Base-by-base conservation (phyloP, 37 sponge, comb jelly and placozoan species). In the Trichoplax adhaerens region DNA sequence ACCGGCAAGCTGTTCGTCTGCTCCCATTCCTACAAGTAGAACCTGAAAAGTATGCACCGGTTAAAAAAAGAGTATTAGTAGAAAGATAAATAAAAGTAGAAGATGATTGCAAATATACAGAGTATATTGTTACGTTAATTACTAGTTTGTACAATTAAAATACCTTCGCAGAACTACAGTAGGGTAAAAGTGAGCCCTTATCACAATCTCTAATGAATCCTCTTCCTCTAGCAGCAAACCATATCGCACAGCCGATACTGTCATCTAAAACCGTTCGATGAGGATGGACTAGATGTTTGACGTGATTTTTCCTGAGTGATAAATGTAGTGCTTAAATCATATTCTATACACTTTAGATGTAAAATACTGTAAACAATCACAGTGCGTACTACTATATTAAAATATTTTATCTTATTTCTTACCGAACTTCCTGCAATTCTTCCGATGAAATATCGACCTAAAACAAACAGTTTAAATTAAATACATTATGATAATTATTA, bases 191-290 rank as follows among this genome's bases (percentile, higher is more conserved):
- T 29, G 29, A 29, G 29, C 29, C 29, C 29, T 29, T 29, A 29
- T 29, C 29, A 29, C 29, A 29, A 29, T 29, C 29, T 29, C 29
- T 29, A 29, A 84, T 75, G 5, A 69, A 1, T 0, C 98, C 99
- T 48, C 49, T 46, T 6, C 99, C 99, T 58, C 87, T 55, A 51
- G 99, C 89, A 58, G 85, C 90, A 77, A 97, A 92, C 99, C 99
- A 97, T 64, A 97, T 72, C 2, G 99, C 94, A 81, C 94, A 89
- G 7, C 99, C 99, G 8, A 97, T 86, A 68, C 99, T 97, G 77
- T 97, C 99, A 77, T 97, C 99, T 65, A 97, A 72, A 1, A 97
- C 94, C 47, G 99, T 88, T 56, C 68, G 69, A 66, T 84, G 73
- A 2, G 99, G 99, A 65, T 89, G 83, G 10, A 97, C 78, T 53